Evolutionary conservation across 2,888 invertebrate genomes (phyloP), one percentile per base, ranked within the genome.

Genomic region (Unio delphinus): DNA sequence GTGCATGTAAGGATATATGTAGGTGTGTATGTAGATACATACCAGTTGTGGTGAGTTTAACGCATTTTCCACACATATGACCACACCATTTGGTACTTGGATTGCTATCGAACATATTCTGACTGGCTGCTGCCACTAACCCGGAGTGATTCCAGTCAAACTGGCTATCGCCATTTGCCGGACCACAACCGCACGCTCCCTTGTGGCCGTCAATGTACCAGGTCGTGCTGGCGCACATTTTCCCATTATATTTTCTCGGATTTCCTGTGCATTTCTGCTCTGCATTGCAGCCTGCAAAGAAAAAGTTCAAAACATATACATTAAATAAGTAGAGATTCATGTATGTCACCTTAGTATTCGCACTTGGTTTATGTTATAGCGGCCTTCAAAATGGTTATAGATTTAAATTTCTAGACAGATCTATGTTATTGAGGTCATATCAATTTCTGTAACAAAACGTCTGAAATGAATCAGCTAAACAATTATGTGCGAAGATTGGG

Each of bases 211-310:
- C 85, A 23, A 71, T 65, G 59, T 84, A 86, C n/a, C 72, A 71
- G 0, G 85, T 84, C n/a, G 85, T 86, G n/a, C 82, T 82, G 17
- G 83, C 85, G 60, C 85, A 86, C 15, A 65, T 69, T 66, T 83
- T 82, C 1, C 83, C 83, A 30, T 86, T 77, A 59, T 73, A 80
- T 58, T 56, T 78, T 56, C 75, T 70, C 3, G 80, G 80, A 4
- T n/a, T 58, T 5, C 80, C 80, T 0, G 61, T 17, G 26, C 80
- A 81, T 68, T 65, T 75, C 59, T 61, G 73, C 7, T 58, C 20
- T 4, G 70, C 78, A 55, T 45, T 34, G 26, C 64, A 69, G 30
- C 15, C 45, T 45, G 45, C 15, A 45, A 15, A 45, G 3, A 45
- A 45, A 45, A 45, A 15, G 45, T 11, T 11, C 15, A 15, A 45